Evolutionary conservation across 1,140 invertebrate species (phyloP), one percentile per base, ranked within the genome.

Genomic region (Stegodyphus dumicola): DNA sequence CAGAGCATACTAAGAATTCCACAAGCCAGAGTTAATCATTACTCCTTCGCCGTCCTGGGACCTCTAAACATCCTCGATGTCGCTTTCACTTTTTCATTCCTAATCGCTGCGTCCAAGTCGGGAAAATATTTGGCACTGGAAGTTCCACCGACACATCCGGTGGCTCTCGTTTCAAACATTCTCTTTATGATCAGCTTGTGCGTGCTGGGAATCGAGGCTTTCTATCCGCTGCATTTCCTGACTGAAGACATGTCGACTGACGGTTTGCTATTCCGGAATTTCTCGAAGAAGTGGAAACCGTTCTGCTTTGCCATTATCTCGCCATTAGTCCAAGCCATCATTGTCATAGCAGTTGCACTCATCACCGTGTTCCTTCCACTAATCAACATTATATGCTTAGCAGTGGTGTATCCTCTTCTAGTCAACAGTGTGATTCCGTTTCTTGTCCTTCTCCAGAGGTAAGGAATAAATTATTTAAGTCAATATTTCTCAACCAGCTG

Each of bases 391-490:
- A 17, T 85, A 64, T 7, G 56, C 17, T 15, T 76, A 52, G 56
- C 81, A 1, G 74, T 76, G 0, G 52, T 85, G 13, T 85, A 77
- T n/a, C 65, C 64, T 10, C 74, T 85, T n/a, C 15, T 54, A 5
- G 81, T 85, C 13, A 53, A 85, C 51, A 76, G 52, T 49, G 51
- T 69, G 53, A 48, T 85, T 13, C 81, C 81, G 6, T 77, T 49
- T 48, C 64, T 85, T 13, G 81, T 85, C 15, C 81, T 85, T 0
- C 17, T 75, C 15, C 81, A 77, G 60, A 85, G 81, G 81, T 85
- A 76, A 69, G 33, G 33, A 33, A 33, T 3, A 33, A 33, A 33
- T 33, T 33, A 33, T 33, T 33, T 33, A 33, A 33, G 33, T 33
- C 33, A 33, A 3, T 33, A 33, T 3, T 33, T 33, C 33, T 33